Evolutionary conservation across 2,888 invertebrate genomes (phyloP).

Genomic region (Erynnis tages): DNA sequence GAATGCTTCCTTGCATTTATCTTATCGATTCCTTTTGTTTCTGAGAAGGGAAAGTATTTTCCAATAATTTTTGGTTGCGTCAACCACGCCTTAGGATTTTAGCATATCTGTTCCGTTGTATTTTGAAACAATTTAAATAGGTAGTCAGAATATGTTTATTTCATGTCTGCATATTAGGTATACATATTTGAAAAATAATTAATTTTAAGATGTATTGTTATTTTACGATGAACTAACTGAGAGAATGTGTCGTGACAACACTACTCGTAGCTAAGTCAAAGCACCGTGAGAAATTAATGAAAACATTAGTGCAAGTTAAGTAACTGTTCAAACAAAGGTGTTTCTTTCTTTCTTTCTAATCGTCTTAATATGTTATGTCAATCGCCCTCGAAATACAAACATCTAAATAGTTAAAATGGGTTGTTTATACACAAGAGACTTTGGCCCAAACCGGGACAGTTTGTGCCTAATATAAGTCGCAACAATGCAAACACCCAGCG

Average conservation of each 20-base stretch:
- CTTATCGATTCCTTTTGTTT: slow-evolving; percentile 23
- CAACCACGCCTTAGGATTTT: background rate
- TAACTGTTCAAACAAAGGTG: too few species aligned
- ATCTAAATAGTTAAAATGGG: slow-evolving; percentile 21
- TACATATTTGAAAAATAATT: too few species aligned
- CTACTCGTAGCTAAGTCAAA: background rate
- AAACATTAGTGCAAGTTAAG: background rate
- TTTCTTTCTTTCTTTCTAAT: too few species aligned
- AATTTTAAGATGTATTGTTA: too few species aligned
- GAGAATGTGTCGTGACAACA: too few species aligned
- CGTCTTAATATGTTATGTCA: slow-evolving; percentile 17
- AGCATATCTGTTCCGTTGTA: too few species aligned
- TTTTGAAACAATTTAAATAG: too few species aligned
- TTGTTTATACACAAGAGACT: slow-evolving; percentile 19
- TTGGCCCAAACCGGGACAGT: slow-evolving; percentile 23
- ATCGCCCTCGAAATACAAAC: slow-evolving; percentile 10
- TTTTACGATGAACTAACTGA: too few species aligned
- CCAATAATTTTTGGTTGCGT: background rate
- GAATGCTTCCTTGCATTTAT: slow-evolving; percentile 15
- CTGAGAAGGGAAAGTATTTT: slow-evolving; percentile 15
- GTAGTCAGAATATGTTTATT: too few species aligned
- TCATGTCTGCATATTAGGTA: too few species aligned
- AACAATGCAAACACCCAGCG: slow-evolving; percentile 18
- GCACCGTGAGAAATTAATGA: background rate
- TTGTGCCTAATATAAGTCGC: slow-evolving; percentile 20